Conservation (phyloP, 1,140 invertebrate species). For the Bombus impatiens region DNA sequence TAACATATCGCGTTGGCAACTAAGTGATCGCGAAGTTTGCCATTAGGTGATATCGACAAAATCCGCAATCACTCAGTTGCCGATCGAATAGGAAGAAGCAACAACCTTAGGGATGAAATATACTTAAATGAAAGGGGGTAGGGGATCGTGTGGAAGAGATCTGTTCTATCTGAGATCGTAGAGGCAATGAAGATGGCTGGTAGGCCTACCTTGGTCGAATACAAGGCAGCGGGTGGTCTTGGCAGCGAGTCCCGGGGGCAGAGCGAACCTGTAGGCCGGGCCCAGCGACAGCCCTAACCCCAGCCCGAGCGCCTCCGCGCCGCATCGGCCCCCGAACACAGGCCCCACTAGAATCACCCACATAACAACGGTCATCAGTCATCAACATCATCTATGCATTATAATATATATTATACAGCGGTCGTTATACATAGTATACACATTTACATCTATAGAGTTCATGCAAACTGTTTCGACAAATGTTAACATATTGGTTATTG, state of each 20-base stretch:
- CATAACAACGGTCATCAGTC: conserved; percentile 76
- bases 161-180: conserved; percentile 41
- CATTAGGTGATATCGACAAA: too few species aligned
- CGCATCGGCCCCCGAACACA: conserved; percentile 83
- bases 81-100: background rate
- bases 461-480: background rate
- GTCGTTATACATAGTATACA: background rate
- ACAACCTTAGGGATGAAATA: background rate
- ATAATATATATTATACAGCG: conserved; percentile 1
- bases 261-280: conserved; percentile 83
- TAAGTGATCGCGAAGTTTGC: too few species aligned
- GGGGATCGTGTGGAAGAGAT: background rate
- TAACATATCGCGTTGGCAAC: too few species aligned
- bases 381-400: conserved; percentile 67
- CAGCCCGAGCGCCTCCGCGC: conserved; percentile 82
- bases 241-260: conserved; percentile 83
- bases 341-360: conserved; percentile 82
- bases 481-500: too few species aligned
- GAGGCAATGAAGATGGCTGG: conserved; percentile 77
- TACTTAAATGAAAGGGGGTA: too few species aligned
- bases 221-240: conserved; percentile 82
- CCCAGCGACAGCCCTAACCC: conserved; percentile 82
- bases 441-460: background rate
- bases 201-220: conserved; percentile 83
- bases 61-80: too few species aligned